A percentile compares a stretch with the other conserved stretches of the same genome.
Conservation (phyloP, 2,888 invertebrate genomes). For the Parnassius glacialis region DNA sequence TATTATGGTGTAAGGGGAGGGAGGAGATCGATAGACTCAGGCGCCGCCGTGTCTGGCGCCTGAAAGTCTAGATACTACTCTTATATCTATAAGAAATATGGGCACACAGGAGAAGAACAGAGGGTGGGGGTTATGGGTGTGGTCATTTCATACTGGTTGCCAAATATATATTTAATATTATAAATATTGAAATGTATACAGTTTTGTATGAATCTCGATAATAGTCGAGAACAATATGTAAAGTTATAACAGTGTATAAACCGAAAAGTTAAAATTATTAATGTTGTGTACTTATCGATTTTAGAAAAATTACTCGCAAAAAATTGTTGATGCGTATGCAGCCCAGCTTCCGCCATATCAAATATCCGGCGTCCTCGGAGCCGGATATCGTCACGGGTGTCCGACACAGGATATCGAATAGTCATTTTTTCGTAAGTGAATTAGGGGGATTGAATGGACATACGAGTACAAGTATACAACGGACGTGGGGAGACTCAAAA, state of each 20-base stretch:
- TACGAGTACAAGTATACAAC: conserved; percentile 33
- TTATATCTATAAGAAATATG: conserved; percentile 10
- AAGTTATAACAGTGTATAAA: no score
- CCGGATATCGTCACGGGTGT: conserved; percentile 68
- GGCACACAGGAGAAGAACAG: conserved; percentile 1
- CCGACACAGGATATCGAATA: conserved; percentile 65
- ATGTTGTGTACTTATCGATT: conserved; percentile 1
- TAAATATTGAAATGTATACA: no score
- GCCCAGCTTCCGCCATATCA: conserved; percentile 44
- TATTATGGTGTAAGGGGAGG: conserved; percentile 24
- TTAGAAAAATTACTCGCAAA: conserved; percentile 9
- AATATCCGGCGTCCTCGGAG: conserved; percentile 46
- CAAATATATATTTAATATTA: no score
- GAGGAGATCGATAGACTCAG: conserved; percentile 67
- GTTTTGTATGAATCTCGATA: no score
- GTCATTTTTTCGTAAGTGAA: conserved; percentile 75
- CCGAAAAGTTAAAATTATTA: no score
- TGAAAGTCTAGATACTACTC: conserved; percentile 33
- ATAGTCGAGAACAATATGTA: no score
- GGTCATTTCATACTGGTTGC: not conserved
- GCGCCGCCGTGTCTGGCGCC: conserved; percentile 74
- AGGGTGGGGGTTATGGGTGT: conserved; percentile 14
- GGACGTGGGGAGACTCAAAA: conserved; percentile 32
- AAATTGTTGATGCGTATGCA: conserved; percentile 21
- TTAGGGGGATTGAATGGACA: conserved; percentile 62